Evolutionary conservation across 1,140 invertebrate genomes (phyloP).

Genomic region (Drosophila lowei): DNA sequence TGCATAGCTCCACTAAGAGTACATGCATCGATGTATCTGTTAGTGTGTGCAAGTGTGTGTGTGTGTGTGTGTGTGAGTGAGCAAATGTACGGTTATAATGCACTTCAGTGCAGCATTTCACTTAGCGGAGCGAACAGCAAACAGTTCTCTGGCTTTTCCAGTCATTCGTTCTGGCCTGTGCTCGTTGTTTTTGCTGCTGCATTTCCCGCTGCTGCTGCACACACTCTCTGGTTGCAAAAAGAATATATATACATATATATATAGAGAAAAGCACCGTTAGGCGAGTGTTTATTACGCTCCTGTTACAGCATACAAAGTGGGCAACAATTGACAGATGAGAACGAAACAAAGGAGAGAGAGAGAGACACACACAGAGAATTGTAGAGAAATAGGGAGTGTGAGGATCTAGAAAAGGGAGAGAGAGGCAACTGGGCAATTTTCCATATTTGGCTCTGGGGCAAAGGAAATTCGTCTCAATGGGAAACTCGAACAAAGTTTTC

Average conservation of each 20-base stretch:
- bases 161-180: conserved; percentile 51
- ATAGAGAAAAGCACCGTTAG: conserved; percentile 71
- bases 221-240: conserved; percentile 50
- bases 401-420: neutral
- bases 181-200: conserved; percentile 23
- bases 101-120: conserved; percentile 66
- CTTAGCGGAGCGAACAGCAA: conserved; percentile 49
- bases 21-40: conserved; percentile 4
- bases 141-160: conserved; percentile 42
- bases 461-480: conserved; percentile 52
- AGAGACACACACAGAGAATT: conserved; percentile 17
- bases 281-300: conserved; percentile 75
- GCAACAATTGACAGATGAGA: conserved; percentile 32
- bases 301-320: conserved; percentile 77
- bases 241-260: neutral
- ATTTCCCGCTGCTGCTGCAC: conserved; percentile 20
- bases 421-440: conserved; percentile 29
- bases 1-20: conserved; percentile 28
- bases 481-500: conserved; percentile 20
- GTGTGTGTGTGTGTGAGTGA: conserved; percentile 38
- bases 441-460: conserved; percentile 39
- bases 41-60: conserved; percentile 5
- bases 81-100: conserved; percentile 75
- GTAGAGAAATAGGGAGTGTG: neutral
- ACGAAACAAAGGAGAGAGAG: neutral